Conservation (phyloP, 2,797 vertebrate genomes). For the Threskiornis aethiopicus region DNA sequence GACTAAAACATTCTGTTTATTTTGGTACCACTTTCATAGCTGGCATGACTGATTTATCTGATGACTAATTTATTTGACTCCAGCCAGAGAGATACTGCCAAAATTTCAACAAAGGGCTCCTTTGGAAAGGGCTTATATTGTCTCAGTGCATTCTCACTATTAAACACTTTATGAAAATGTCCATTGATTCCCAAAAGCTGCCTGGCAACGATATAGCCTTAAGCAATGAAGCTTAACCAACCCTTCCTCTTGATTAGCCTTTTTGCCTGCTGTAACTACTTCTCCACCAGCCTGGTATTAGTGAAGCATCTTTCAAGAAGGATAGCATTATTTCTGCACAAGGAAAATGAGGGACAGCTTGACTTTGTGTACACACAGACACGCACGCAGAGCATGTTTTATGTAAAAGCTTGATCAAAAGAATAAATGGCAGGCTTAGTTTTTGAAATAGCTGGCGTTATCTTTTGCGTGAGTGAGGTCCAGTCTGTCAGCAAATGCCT, state of each 20-base stretch:
- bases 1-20: conserved; percentile 44
- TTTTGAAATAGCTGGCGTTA: not conserved
- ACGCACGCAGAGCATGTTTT: not conserved
- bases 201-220: not conserved
- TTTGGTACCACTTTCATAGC: conserved; percentile 38
- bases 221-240: not conserved
- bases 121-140: conserved; percentile 23
- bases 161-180: not conserved
- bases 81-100: conserved; percentile 15
- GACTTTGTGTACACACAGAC: rapidly evolving
- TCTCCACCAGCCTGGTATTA: not conserved
- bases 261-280: not conserved
- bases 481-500: not conserved
- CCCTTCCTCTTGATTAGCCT: not conserved
- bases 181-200: not conserved
- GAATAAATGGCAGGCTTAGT: not conserved
- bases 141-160: not conserved
- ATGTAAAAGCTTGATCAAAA: not conserved
- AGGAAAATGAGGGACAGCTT: not conserved
- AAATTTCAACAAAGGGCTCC: conserved; percentile 25
- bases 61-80: conserved; percentile 48
- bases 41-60: conserved; percentile 55
- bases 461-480: not conserved
- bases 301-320: not conserved
- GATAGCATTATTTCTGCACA: not conserved